A percentile compares a stretch with the other conserved stretches of the same genome.
Evolutionary conservation across 2,888 invertebrate species (phyloP).

Genomic region (Laothoe populi): DNA sequence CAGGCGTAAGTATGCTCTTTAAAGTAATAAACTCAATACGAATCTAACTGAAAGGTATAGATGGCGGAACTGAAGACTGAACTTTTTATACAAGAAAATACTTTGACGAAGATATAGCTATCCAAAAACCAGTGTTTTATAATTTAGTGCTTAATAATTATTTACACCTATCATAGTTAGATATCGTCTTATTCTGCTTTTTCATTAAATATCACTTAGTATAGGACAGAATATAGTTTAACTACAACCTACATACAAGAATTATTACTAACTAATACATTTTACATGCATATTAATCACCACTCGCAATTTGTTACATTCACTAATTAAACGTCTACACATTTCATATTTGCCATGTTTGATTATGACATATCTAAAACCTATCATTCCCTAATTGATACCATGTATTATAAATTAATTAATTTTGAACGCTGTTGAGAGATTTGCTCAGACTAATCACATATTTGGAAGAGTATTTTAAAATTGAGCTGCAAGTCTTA

Average conservation of each 20-base stretch:
- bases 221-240: too few species aligned
- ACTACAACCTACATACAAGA: neutral
- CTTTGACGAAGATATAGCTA: too few species aligned
- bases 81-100: too few species aligned
- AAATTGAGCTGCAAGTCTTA: neutral
- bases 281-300: neutral
- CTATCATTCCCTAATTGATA: neutral
- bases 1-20: too few species aligned
- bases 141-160: too few species aligned
- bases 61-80: too few species aligned
- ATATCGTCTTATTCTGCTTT: too few species aligned
- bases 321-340: neutral
- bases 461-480: neutral
- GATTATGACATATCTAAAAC: neutral
- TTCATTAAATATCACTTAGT: too few species aligned
- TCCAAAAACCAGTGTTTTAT: too few species aligned
- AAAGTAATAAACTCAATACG: too few species aligned
- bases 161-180: too few species aligned
- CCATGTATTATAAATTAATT: constrained; percentile 12
- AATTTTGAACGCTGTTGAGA: constrained; percentile 2
- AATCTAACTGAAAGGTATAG: too few species aligned
- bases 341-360: neutral
- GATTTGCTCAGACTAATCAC: neutral
- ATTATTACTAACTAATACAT: neutral
- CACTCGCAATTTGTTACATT: neutral